phyloP scores from a whole-genome alignment of 2,888 invertebrate species.

The Perizoma affinitatum region DNA sequence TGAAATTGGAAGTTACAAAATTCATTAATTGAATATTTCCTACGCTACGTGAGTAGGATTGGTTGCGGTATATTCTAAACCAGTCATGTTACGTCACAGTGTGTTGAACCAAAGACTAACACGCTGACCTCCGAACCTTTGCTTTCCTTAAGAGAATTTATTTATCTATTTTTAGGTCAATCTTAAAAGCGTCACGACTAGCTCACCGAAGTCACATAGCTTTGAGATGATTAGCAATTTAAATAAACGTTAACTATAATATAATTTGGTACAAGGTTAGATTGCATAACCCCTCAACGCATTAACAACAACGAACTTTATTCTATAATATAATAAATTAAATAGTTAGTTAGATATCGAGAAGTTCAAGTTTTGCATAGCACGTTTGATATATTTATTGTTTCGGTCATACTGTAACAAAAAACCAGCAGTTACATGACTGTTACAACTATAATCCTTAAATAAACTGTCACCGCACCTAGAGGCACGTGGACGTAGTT shows the following conservation, averaged over 20 bases:
- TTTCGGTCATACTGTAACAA: not conserved
- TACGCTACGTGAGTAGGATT: constrained; percentile 30
- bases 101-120: constrained; percentile 60
- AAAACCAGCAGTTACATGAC: too few species aligned
- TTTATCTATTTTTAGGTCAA: constrained; percentile 58
- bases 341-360: constrained; percentile 40
- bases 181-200: constrained; percentile 43
- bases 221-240: constrained; percentile 39
- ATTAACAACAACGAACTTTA: constrained; percentile 45
- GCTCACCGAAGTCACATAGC: constrained; percentile 29
- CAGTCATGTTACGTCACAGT: constrained; percentile 68
- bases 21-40: constrained; percentile 44
- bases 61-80: constrained; percentile 48
- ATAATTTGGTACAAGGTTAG: constrained; percentile 58
- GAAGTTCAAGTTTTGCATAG: constrained; percentile 47
- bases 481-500: too few species aligned
- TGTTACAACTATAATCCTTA: too few species aligned
- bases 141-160: constrained; percentile 56
- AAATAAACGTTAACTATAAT: constrained; percentile 36
- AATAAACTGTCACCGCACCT: too few species aligned
- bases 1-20: constrained; percentile 47
- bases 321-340: constrained; percentile 48
- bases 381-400: not conserved
- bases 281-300: constrained; percentile 48
- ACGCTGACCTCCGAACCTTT: constrained; percentile 66